These are phyloP conservation scores for Gymnobelideus leadbeateri DNA, from an alignment of 2,113 vertebrate genomes.

Conservation along the genomic window DNA sequence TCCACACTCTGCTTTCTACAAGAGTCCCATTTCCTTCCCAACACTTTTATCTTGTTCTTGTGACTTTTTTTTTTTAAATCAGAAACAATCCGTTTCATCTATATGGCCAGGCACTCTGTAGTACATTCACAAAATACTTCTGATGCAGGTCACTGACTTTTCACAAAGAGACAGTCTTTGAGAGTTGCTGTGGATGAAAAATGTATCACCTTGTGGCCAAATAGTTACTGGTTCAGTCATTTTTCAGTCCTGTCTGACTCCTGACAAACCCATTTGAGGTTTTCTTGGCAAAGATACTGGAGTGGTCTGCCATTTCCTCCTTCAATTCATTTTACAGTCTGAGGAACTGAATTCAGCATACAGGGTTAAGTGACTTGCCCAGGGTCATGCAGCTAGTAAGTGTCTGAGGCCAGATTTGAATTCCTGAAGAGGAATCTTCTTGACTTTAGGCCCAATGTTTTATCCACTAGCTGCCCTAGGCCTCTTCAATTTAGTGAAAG, in stretches of 20 bases:
- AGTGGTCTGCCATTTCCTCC: not conserved
- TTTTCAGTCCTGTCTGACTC: too few species aligned
- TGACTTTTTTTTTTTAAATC: not conserved
- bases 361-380: not conserved
- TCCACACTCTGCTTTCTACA: not conserved
- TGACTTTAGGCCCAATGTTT: not conserved
- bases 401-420: not conserved
- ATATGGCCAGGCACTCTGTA: not conserved
- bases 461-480: not conserved
- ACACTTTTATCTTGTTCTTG: not conserved
- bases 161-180: not conserved
- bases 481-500: not conserved
- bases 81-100: not conserved
- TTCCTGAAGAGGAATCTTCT: not conserved
- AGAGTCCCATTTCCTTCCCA: not conserved
- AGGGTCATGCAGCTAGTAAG: conserved; percentile 9
- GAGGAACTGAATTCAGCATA: conserved; percentile 12
- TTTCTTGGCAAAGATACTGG: not conserved
- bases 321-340: not conserved
- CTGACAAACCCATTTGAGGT: too few species aligned
- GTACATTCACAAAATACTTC: not conserved
- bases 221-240: not conserved
- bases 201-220: not conserved
- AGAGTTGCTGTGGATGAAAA: not conserved
- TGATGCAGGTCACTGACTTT: not conserved